Conservation (phyloP, 1,140 invertebrate genomes). For the Tetragnatha versicolor region DNA sequence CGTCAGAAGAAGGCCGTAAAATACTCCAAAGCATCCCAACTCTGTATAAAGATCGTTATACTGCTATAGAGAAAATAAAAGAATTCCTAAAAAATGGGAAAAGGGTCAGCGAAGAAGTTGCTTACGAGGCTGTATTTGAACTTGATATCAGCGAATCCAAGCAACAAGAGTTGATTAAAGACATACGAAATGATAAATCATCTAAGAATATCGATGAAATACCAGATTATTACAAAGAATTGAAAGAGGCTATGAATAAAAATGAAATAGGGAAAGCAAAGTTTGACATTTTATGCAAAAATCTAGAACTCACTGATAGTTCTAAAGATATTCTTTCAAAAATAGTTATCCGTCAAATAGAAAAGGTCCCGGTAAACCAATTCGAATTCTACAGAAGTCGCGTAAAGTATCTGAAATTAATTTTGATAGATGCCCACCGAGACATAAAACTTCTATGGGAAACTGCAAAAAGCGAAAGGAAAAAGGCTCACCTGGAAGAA, state of each 20-base stretch:
- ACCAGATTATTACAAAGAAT: too few species aligned
- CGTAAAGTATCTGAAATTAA: conserved; percentile 2
- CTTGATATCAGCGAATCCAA: too few species aligned
- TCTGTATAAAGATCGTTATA: too few species aligned
- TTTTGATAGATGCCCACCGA: conserved; percentile 30
- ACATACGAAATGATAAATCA: too few species aligned
- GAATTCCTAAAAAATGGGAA: too few species aligned
- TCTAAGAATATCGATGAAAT: too few species aligned
- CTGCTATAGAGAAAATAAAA: too few species aligned
- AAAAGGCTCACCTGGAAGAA: not conserved
- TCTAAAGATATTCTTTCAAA: not conserved
- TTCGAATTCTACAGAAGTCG: not conserved
- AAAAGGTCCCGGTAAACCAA: not conserved
- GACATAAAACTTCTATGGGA: not conserved
- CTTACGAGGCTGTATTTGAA: too few species aligned
- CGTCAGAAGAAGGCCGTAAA: too few species aligned
- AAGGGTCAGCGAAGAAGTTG: too few species aligned
- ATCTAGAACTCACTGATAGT: not conserved
- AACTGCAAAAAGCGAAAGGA: not conserved
- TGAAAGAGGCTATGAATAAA: not conserved
- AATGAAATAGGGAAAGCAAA: not conserved
- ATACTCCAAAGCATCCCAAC: too few species aligned
- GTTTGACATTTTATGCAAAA: not conserved
- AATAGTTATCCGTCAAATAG: not conserved
- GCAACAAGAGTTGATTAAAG: too few species aligned